Evolutionary conservation across 2,113 vertebrate species (phyloP), one percentile per base, ranked within the genome.

Genomic region (Poeciliopsis occidentalis): DNA sequence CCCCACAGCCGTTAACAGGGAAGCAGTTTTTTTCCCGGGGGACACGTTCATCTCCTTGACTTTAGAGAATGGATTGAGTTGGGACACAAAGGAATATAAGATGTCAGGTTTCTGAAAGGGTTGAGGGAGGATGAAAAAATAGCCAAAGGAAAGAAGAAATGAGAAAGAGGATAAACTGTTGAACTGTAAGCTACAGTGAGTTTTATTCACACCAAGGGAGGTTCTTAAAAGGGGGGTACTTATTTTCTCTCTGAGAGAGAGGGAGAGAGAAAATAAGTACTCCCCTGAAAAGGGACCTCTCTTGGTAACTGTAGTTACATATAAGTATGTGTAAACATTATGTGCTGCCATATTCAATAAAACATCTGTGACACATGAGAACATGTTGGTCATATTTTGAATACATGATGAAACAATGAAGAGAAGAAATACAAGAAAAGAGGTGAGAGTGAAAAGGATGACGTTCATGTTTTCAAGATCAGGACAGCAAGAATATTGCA

Each of bases 31-130:
- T 86, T 85, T 84, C 87, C 73, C 74, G 76, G 65, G 68, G 82
- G 76, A 81, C 78, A 83, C 37, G 32, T 90, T 88, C 62, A 88
- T 92, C 82, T 80, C 71, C 64, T 81, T 75, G 79, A 87, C 86
- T 88, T 88, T 75, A 81, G 74, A 85, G 74, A 85, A 67, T 47
- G 51, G 72, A 86, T 80, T 57, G 71, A 76, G 65, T 51, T 57
- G 11, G 17, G 72, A 87, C 78, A 78, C 75, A 82, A 60, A 77
- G 73, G 87, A 79, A 75, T 80, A 90, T 70, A 82, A 70, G 62
- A 69, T 26, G 1, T 67, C 76, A 77, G 70, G 67, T 68, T 76
- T 79, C 72, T 71, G 71, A 87, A 79, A 74, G 73, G 76, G 83
- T 76, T 74, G 63, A 72, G 27, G 69, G 63, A 37, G 79, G 69